Conservation (phyloP, 2,888 invertebrate genomes). For the Drosophila atroscutellata region DNA sequence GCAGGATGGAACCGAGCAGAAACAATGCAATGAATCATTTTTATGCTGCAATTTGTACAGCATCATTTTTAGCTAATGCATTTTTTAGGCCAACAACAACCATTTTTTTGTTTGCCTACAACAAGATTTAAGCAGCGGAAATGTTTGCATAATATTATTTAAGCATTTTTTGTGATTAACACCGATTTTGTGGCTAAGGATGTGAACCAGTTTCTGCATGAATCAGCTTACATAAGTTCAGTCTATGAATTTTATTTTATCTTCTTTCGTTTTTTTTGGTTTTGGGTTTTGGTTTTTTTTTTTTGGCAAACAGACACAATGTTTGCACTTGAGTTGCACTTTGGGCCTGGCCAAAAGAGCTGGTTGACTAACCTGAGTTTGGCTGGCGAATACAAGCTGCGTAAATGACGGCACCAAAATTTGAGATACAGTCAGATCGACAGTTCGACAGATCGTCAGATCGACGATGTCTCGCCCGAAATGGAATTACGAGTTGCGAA, state of each 20-base stretch:
- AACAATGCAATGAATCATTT: neutral
- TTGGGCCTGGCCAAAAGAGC: slow-evolving; percentile 14
- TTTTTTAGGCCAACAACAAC: neutral
- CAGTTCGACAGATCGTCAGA: neutral
- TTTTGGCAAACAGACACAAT: slow-evolving; percentile 12
- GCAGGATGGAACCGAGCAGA: neutral
- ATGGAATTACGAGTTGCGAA: slow-evolving; percentile 20
- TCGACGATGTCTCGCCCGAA: slow-evolving; percentile 14
- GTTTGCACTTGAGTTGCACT: slow-evolving; percentile 57
- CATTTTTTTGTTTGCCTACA: neutral
- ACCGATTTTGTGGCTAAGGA: neutral
- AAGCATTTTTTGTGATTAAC: neutral
- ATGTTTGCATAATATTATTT: neutral
- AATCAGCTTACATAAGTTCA: slow-evolving; percentile 4
- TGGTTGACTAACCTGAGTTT: slow-evolving; percentile 2
- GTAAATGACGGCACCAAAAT: slow-evolving; percentile 1
- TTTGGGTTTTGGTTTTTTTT: neutral
- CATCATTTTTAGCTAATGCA: neutral
- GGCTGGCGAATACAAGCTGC: slow-evolving; percentile 4
- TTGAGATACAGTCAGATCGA: neutral
- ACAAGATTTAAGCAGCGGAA: neutral
- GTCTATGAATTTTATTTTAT: neutral
- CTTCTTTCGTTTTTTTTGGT: neutral
- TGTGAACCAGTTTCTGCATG: slow-evolving; percentile 9
- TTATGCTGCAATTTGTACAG: neutral